A percentile compares a stretch with the other conserved stretches of the same genome.
phyloP scores from a whole-genome alignment of 2,113 vertebrate species.

The Callaeas wilsoni region DNA sequence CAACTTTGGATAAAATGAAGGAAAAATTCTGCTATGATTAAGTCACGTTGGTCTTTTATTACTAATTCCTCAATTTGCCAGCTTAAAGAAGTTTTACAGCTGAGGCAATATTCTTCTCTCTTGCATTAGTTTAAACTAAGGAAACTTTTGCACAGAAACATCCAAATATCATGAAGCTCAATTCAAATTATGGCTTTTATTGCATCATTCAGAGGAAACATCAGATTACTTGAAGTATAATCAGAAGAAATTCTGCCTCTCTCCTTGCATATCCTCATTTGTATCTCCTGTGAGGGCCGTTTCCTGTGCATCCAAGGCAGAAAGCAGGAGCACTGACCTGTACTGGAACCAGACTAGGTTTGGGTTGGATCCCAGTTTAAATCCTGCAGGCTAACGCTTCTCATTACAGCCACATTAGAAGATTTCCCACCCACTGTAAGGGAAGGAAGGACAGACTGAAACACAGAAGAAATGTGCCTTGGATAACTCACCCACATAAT shows the following conservation, averaged over 20 bases:
- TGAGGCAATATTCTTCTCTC: not conserved
- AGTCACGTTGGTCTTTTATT: not conserved
- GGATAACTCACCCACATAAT: constrained; percentile 90
- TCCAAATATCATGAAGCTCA: not conserved
- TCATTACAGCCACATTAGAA: not conserved
- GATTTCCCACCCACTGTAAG: constrained; percentile 14
- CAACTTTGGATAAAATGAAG: not conserved
- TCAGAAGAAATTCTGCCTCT: not conserved
- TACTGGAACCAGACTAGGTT: not conserved
- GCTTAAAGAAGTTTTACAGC: not conserved
- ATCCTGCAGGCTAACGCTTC: not conserved
- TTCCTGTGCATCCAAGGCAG: not conserved
- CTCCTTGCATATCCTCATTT: not conserved
- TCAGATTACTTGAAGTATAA: not conserved
- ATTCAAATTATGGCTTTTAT: not conserved
- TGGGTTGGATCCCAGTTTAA: not conserved
- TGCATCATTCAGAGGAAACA: not conserved
- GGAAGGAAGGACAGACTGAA: not conserved
- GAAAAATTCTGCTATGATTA: not conserved
- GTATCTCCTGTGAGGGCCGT: not conserved
- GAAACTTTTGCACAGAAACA: not conserved
- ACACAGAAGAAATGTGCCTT: not conserved
- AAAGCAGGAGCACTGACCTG: not conserved
- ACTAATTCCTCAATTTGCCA: not conserved
- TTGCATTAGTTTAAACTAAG: not conserved